Conservation (phyloP, 2,113 vertebrate genomes). For the Sigmodon hispidus region DNA sequence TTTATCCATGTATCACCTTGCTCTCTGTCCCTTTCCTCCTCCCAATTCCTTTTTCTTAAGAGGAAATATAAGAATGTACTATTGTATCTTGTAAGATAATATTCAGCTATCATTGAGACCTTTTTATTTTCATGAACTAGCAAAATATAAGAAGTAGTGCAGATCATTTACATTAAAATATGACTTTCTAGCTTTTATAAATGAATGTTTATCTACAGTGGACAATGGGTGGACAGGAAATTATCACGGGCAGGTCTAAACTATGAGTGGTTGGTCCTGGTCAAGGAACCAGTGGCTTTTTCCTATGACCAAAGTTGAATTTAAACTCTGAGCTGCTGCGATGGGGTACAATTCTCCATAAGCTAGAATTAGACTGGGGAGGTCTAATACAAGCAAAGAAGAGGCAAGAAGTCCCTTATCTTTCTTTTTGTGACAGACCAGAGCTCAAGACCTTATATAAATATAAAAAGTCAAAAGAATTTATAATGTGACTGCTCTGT, state of each 20-base stretch:
- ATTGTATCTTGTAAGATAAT: too few species aligned
- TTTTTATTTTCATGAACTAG: neutral
- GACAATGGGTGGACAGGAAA: neutral
- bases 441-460: neutral
- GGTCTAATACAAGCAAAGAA: neutral
- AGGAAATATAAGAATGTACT: neutral
- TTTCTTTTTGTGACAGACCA: neutral
- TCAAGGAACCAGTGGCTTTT: neutral
- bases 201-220: neutral
- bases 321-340: neutral
- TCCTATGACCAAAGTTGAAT: neutral
- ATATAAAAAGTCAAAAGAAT: rapidly evolving
- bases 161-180: neutral
- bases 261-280: neutral
- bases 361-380: neutral
- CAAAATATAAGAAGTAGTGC: neutral
- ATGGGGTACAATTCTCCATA: neutral
- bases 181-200: neutral
- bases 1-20: too few species aligned
- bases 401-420: neutral
- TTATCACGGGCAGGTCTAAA: neutral
- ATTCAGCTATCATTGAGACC: neutral
- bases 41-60: too few species aligned
- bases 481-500: rapidly evolving
- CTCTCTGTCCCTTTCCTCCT: too few species aligned